Evolutionary conservation across 2,888 invertebrate genomes (phyloP).

Genomic region (Noctua janthe): DNA sequence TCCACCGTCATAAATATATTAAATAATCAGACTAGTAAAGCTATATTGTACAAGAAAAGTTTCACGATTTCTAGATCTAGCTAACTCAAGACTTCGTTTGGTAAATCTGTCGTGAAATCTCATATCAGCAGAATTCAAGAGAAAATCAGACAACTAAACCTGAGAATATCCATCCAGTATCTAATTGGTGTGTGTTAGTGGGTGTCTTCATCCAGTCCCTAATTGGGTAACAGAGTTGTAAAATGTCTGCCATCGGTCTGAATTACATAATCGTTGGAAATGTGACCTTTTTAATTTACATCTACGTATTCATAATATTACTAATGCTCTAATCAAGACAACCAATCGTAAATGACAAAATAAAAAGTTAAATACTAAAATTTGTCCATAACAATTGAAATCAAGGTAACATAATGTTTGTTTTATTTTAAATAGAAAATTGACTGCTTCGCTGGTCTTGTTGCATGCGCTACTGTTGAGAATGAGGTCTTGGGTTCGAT

Average conservation of each 20-base stretch:
- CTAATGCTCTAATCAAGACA: not conserved
- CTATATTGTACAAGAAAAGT: not conserved
- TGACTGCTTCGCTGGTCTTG: no score
- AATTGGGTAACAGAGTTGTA: not conserved
- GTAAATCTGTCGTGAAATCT: not conserved
- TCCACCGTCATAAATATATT: not conserved
- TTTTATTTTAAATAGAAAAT: not conserved
- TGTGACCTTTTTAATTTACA: not conserved
- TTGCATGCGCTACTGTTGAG: no score
- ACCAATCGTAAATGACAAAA: not conserved
- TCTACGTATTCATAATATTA: not conserved
- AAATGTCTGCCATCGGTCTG: not conserved
- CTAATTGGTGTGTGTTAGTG: not conserved
- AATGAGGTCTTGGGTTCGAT: no score
- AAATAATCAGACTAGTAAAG: not conserved
- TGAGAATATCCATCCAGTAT: not conserved
- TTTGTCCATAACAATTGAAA: not conserved
- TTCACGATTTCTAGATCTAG: not conserved
- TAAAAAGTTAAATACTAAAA: not conserved
- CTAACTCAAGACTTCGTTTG: not conserved
- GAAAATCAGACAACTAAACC: not conserved
- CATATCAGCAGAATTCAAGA: not conserved
- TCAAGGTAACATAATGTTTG: not conserved
- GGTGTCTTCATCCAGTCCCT: not conserved
- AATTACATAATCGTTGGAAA: not conserved